Conservation (phyloP, 2,113 vertebrate species). For the Pyxicephalus adspersus region DNA sequence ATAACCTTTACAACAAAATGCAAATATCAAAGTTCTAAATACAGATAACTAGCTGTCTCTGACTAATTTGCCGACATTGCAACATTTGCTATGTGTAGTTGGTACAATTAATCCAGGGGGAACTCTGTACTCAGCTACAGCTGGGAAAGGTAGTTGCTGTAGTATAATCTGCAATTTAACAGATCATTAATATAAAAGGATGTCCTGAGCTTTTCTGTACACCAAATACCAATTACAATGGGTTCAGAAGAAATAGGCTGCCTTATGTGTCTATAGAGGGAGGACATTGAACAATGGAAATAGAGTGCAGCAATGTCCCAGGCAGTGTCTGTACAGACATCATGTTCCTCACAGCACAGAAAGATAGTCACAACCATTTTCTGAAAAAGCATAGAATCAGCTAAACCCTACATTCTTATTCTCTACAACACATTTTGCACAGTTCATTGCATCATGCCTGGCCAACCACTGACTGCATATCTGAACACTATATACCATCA, state of each 20-base stretch:
- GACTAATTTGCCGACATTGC: background rate
- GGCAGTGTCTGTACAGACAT: background rate
- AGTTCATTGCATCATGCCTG: background rate
- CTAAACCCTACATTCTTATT: background rate
- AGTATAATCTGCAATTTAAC: conserved; percentile 28
- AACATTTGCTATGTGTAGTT: background rate
- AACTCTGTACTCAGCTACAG: background rate
- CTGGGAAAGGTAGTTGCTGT: background rate
- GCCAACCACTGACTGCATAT: background rate
- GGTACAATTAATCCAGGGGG: background rate
- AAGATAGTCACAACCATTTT: background rate
- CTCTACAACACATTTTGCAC: background rate
- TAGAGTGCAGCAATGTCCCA: conserved; percentile 26
- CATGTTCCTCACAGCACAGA: background rate
- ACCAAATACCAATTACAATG: conserved; percentile 16
- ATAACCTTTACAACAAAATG: too few species aligned
- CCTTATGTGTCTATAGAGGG: background rate
- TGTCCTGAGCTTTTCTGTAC: background rate
- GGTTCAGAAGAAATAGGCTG: background rate
- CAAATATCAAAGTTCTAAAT: too few species aligned
- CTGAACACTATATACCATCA: too few species aligned
- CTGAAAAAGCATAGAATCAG: background rate
- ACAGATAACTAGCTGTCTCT: background rate
- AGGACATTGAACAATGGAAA: conserved; percentile 3
- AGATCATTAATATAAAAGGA: conserved; percentile 22